Base-by-base conservation (phyloP, 2,113 vertebrate genomes). In the Oryctolagus cuniculus region DNA sequence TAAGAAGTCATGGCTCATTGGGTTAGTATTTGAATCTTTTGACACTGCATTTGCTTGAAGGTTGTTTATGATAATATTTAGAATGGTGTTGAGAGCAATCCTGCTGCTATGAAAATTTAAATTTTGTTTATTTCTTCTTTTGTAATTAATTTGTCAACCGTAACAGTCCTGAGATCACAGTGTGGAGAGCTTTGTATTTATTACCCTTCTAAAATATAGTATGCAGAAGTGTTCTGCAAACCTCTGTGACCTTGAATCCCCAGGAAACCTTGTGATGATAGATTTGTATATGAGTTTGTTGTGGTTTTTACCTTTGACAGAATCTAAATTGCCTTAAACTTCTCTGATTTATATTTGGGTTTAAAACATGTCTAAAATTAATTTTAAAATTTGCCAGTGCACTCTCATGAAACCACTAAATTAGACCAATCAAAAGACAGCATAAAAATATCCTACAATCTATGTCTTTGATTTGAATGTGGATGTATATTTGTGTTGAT, bases 91-190 rank as follows among this genome's bases (percentile, higher is more conserved):
- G 70, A 90, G 67, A 95, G 66, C 78, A 94, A 49, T 80, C 53
- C 15, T 84, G 58, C n/a, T 81, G 31, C 55, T 89, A 49, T 38
- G 61, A 93, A 93, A 95, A 95, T 83, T 91, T 92, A n/a, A 93
- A 83, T 77, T 90, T 97, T 94, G 49, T 88, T 96, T 93, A 34
- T 94, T 96, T 87, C 29, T 96, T 92, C 22, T 91, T 92, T 87
- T 88, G 70, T 80, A 82, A 89, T 96, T 95, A 95, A 92, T 78
- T 93, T 89, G 27, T 88, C 92, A 95, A 53, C 36, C 31, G 86
- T 95, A 90, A 73, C 53, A 74, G 67, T 67, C 10, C 34, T 29
- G 29, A 73, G 70, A 96, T 77, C 64, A 72, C 19, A 66, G 77
- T 85, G 3, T 77, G 36, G 84, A 95, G 10, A 44, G 16, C 8